Evolutionary conservation across 1,140 invertebrate species (phyloP).

Genomic region (Lamellibrachia luymesi): DNA sequence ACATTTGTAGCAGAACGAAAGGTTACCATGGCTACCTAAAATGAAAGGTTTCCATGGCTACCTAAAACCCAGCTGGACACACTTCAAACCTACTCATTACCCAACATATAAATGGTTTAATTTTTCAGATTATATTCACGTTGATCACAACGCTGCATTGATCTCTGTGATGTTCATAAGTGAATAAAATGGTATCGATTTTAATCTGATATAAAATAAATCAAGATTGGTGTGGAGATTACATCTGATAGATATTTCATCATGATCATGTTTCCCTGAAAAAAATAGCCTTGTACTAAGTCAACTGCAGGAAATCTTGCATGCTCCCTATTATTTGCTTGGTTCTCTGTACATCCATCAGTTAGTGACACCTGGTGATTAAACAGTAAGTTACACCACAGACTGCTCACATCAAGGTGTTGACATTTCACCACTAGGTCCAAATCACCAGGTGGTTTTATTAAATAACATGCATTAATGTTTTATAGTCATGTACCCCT

Average conservation of each 20-base stretch:
- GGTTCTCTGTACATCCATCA: not conserved
- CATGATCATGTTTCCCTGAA: too few species aligned
- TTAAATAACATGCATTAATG: too few species aligned
- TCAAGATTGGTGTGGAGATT: too few species aligned
- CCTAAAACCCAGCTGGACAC: not conserved
- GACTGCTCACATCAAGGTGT: not conserved
- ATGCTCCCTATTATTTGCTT: not conserved
- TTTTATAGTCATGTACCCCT: not conserved
- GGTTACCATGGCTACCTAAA: not conserved
- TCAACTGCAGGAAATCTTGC: not conserved
- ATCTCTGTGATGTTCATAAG: too few species aligned
- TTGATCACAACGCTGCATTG: too few species aligned
- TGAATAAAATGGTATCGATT: too few species aligned
- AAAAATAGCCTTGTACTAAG: not conserved
- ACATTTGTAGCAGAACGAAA: not conserved
- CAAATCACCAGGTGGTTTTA: not conserved
- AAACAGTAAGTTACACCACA: not conserved
- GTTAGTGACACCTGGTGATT: constrained; percentile 4
- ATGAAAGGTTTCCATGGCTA: not conserved
- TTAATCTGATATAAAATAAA: too few species aligned
- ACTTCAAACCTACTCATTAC: not conserved
- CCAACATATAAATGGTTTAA: too few species aligned
- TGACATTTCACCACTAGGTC: not conserved
- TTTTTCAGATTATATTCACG: too few species aligned
- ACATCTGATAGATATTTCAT: too few species aligned